Evolutionary conservation across 2,888 invertebrate species (phyloP).

Genomic region (Drosophila barbarae): DNA sequence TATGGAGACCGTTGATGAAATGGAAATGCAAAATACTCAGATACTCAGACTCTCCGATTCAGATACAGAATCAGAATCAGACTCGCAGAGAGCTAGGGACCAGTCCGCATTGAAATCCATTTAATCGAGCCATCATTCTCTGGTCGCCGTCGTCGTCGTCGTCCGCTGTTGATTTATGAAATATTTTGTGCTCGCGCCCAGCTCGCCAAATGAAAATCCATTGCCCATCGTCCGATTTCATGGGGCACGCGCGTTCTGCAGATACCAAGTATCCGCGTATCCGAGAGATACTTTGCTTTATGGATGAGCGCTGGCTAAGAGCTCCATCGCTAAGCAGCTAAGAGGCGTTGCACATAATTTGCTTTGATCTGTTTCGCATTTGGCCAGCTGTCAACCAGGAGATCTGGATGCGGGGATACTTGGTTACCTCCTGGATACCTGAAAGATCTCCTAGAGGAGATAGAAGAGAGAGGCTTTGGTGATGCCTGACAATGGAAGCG

Average conservation of each 20-base stretch:
- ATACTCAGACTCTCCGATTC: constrained; percentile 13
- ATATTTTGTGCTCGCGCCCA: constrained; percentile 56
- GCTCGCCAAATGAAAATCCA: constrained; percentile 67
- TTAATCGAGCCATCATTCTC: constrained; percentile 71
- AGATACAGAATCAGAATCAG: constrained; percentile 13
- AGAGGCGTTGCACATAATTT: constrained; percentile 75
- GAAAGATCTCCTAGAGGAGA: neutral
- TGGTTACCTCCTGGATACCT: constrained; percentile 6
- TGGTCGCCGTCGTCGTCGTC: constrained; percentile 36
- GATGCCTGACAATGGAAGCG: constrained; percentile 51
- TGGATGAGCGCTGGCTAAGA: constrained; percentile 32
- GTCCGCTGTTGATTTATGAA: constrained; percentile 69
- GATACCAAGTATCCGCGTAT: constrained; percentile 34
- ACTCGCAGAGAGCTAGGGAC: constrained; percentile 6
- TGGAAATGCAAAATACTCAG: constrained; percentile 61
- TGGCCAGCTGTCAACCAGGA: constrained; percentile 65
- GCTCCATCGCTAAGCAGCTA: constrained; percentile 63
- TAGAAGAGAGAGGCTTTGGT: neutral
- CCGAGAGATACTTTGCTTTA: constrained; percentile 39
- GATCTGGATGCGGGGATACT: constrained; percentile 7
- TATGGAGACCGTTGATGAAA: constrained; percentile 57
- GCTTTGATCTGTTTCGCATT: constrained; percentile 74
- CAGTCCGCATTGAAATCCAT: constrained; percentile 66
- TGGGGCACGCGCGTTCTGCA: constrained; percentile 44
- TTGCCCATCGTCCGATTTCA: constrained; percentile 47